These are phyloP conservation scores for Lutraria rhynchaena DNA, from an alignment of 1,140 invertebrate genomes.

Conservation along the genomic window DNA sequence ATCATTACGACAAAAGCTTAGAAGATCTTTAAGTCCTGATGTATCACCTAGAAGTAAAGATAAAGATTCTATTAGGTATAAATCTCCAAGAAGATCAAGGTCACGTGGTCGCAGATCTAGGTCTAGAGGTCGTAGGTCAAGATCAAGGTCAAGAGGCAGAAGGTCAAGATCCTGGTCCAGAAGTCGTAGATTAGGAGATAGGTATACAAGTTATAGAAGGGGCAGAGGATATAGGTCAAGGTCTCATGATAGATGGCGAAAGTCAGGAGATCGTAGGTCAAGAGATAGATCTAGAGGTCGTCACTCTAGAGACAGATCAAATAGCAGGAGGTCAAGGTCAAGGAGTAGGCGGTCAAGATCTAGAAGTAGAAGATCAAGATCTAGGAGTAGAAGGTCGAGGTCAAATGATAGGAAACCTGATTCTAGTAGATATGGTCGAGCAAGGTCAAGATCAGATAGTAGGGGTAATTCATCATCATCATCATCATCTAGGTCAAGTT, in stretches of 20 bases:
- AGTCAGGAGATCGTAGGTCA: conserved; percentile 55
- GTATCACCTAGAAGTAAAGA: conserved; percentile 27
- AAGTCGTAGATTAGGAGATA: conserved; percentile 40
- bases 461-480: conserved; percentile 66
- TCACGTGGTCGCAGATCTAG: conserved; percentile 1
- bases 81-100: conserved; percentile 8
- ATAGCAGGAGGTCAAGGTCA: conserved; percentile 23
- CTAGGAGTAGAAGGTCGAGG: conserved; percentile 25
- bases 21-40: conserved; percentile 31
- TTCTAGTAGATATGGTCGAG: background rate
- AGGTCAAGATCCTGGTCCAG: conserved; percentile 48
- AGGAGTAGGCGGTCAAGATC: conserved; percentile 3
- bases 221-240: conserved; percentile 37
- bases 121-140: background rate
- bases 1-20: conserved; percentile 27
- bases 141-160: conserved; percentile 28
- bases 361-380: conserved; percentile 21
- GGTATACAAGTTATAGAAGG: conserved; percentile 45
- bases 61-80: conserved; percentile 3
- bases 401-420: conserved; percentile 3
- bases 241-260: conserved; percentile 39
- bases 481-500: conserved; percentile 58
- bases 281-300: conserved; percentile 38
- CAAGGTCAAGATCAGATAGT: conserved; percentile 61
- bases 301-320: conserved; percentile 38